Base-by-base conservation (phyloP, 2,888 invertebrate genomes). In the Phytoseiulus persimilis region DNA sequence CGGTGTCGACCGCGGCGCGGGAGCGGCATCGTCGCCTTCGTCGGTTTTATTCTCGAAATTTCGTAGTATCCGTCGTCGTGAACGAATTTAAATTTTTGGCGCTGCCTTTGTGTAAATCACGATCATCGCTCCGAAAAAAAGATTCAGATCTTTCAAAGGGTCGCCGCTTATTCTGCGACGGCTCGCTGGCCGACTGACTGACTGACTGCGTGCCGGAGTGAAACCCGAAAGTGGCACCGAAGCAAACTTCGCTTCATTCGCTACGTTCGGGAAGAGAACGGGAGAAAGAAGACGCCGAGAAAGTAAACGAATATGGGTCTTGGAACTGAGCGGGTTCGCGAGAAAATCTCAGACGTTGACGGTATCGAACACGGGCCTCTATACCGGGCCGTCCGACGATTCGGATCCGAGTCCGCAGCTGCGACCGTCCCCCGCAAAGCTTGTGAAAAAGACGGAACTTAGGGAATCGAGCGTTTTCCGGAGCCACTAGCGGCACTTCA, bases 1-100 rank as follows among this genome's bases (percentile, higher is more conserved):
- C 65, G 39, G 39, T 9, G 39, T 3, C 9, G 39, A 39, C 39
- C 5, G 39, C 39, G 39, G 9, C 65, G 65, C 28, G 23, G 65
- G 65, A 23, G 65, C 65, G 65, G 65, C 65, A 65, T 65, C 65
- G 65, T 65, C 18, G 5, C 65, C 18, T 65, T 65, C 65, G 23
- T 65, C 65, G 23, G 65, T 65, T 65, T 28, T 65, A 6, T 65
- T 65, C 65, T 65, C 65, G 18, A 65, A 14, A 23, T 65, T 65
- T 65, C 65, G 65, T 65, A 65, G 65, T 65, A 65, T 65, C 28
- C 65, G 65, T 28, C 65, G 65, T 65, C 65, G 65, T 65, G 65
- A 65, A 65, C 65, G 65, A 65, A 65, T 65, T 65, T 65, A 65
- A 65, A 65, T 65, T 65, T 65, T 65, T 65, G 65, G 65, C 65